Percentiles rank a stretch among this genome's conserved stretches.
These are phyloP conservation scores for Polypedilum vanderplanki DNA, from an alignment of 1,140 invertebrate species.

Conservation along the genomic window DNA sequence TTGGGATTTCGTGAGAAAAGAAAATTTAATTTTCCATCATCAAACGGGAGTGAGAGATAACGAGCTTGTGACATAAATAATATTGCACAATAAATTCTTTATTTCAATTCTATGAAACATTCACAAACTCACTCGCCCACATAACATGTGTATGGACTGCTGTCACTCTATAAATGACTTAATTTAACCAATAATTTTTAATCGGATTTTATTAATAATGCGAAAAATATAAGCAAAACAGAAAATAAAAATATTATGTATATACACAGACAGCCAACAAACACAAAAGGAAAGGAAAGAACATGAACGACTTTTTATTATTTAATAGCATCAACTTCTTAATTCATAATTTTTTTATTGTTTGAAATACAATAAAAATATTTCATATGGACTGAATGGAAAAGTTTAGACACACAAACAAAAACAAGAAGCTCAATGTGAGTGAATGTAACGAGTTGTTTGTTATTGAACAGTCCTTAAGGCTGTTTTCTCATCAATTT, in stretches of 20 bases:
- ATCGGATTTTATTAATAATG: neutral
- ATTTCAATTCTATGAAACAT: neutral
- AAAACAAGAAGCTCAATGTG: too few relatives aligned
- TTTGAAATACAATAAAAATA: too few relatives aligned
- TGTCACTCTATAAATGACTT: neutral
- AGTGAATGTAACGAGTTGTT: too few relatives aligned
- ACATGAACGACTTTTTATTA: slow-evolving; percentile 12
- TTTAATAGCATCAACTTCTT: neutral
- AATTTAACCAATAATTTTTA: slow-evolving; percentile 16
- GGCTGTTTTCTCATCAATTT: too few relatives aligned
- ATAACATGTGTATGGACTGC: neutral
- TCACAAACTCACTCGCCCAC: neutral
- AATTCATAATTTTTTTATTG: too few relatives aligned
- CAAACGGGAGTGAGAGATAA: neutral
- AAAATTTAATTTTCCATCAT: slow-evolving; percentile 4
- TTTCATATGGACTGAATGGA: too few relatives aligned
- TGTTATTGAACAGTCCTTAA: too few relatives aligned
- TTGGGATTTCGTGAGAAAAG: neutral
- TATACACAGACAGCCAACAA: too few relatives aligned
- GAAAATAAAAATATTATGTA: neutral
- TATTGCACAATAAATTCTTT: neutral
- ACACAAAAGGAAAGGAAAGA: neutral
- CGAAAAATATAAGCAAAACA: neutral
- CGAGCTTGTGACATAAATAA: neutral
- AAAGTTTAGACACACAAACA: too few relatives aligned